Evolutionary conservation across 1,140 invertebrate species (phyloP).

Genomic region (Drosophila auraria): DNA sequence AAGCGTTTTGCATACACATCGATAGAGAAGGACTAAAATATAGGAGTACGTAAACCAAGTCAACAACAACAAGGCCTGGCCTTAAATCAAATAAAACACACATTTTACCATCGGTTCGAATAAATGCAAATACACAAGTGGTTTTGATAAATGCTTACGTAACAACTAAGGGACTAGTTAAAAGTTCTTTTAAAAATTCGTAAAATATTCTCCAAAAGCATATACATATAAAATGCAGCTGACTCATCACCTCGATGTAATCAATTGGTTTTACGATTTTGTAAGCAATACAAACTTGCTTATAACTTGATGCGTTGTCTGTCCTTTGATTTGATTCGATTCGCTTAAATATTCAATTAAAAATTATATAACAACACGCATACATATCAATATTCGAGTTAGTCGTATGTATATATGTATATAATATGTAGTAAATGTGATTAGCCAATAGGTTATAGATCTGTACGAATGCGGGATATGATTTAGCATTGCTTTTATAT

Average conservation of each 20-base stretch:
- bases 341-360: conserved; percentile 65
- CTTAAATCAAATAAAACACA: conserved; percentile 53
- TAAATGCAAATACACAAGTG: conserved; percentile 24
- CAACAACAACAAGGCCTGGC: conserved; percentile 72
- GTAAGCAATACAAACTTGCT: conserved; percentile 65
- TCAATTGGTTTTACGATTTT: conserved; percentile 58
- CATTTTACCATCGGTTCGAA: conserved; percentile 37
- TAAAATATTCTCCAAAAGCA: conserved; percentile 43
- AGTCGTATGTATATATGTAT: conserved; percentile 54
- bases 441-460: conserved; percentile 73
- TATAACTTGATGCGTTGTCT: conserved; percentile 78
- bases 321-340: conserved; percentile 74
- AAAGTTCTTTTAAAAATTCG: conserved; percentile 46
- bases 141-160: conserved; percentile 29
- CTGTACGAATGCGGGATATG: conserved; percentile 64
- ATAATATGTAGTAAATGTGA: conserved; percentile 62
- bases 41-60: conserved; percentile 38
- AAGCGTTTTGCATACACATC: conserved; percentile 74
- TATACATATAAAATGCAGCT: conserved; percentile 35
- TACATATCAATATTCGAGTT: conserved; percentile 56
- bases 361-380: conserved; percentile 80
- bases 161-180: conserved; percentile 73
- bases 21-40: conserved; percentile 40
- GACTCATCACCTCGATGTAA: conserved; percentile 28
- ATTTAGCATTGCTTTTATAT: conserved; percentile 65